Evolutionary conservation across 2,888 invertebrate genomes (phyloP).

Genomic region (Sinelater perroti): DNA sequence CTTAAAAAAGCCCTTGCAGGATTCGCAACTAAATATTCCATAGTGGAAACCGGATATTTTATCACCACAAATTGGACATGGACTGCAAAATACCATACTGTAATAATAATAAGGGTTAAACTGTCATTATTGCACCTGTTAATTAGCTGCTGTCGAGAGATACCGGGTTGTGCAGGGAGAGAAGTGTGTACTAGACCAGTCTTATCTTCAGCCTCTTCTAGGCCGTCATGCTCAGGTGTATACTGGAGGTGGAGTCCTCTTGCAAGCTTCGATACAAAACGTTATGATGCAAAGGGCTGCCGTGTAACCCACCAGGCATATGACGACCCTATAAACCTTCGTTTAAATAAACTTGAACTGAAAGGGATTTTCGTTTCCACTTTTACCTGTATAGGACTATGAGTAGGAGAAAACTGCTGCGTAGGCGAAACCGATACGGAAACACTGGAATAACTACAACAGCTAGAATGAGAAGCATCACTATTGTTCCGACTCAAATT

Average conservation of each 20-base stretch:
- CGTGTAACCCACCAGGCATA: conserved; percentile 63
- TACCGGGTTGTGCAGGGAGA: conserved; percentile 75
- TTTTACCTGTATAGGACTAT: conserved; percentile 81
- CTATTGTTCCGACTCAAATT: conserved; percentile 89
- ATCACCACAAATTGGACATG: conserved; percentile 95
- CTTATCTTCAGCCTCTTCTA: conserved; percentile 63
- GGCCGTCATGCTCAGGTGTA: conserved; percentile 57
- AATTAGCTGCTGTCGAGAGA: conserved; percentile 87
- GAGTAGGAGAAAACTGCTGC: conserved; percentile 81
- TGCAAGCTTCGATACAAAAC: conserved; percentile 65
- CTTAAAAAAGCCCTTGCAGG: conserved; percentile 98
- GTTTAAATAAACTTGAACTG: no score
- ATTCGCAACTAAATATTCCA: conserved; percentile 97
- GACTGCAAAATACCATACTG: conserved; percentile 67
- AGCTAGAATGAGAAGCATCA: conserved; percentile 89
- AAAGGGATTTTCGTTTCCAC: neutral
- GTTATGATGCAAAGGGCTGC: conserved; percentile 65
- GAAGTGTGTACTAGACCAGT: conserved; percentile 59
- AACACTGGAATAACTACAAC: conserved; percentile 83
- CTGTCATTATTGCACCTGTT: conserved; percentile 72
- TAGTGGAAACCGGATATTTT: conserved; percentile 98
- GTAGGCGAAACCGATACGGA: conserved; percentile 64
- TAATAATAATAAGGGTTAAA: conserved; percentile 3
- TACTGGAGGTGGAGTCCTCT: conserved; percentile 52
- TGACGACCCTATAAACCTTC: conserved; percentile 55